Evolutionary conservation across 2,888 invertebrate species (phyloP).

Genomic region (Torymus aiolomorphi): DNA sequence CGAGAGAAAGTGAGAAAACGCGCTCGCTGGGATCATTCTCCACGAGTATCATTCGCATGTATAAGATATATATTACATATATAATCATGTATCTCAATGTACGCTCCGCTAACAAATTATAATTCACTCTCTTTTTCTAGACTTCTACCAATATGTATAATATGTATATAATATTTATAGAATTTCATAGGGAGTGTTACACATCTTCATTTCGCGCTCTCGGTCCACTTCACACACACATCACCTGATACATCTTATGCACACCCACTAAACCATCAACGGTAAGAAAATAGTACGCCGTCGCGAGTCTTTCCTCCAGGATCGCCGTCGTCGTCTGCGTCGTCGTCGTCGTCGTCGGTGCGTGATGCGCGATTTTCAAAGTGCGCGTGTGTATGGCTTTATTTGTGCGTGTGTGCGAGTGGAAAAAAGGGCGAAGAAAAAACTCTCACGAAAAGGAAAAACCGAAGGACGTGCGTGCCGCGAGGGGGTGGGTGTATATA

Average conservation of each 20-base stretch:
- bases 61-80: not conserved
- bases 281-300: conserved; percentile 48
- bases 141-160: not conserved
- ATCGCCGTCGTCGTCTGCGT: not conserved
- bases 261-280: no score
- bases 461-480: no score
- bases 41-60: not conserved
- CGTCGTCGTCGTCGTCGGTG: not conserved
- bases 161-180: no score
- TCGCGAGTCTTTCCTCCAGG: no score
- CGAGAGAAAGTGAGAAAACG: conserved; percentile 24
- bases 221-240: no score
- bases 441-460: no score
- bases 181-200: no score
- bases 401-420: not conserved
- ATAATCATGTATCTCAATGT: conserved; percentile 9
- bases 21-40: conserved; percentile 4
- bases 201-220: no score
- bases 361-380: not conserved
- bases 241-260: no score
- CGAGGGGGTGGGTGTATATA: no score
- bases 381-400: not conserved
- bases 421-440: no score
- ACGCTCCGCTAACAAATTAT: conserved; percentile 42
- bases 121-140: conserved; percentile 29